Base-by-base conservation (phyloP, 2,113 vertebrate genomes). In the Petroica traversi region DNA sequence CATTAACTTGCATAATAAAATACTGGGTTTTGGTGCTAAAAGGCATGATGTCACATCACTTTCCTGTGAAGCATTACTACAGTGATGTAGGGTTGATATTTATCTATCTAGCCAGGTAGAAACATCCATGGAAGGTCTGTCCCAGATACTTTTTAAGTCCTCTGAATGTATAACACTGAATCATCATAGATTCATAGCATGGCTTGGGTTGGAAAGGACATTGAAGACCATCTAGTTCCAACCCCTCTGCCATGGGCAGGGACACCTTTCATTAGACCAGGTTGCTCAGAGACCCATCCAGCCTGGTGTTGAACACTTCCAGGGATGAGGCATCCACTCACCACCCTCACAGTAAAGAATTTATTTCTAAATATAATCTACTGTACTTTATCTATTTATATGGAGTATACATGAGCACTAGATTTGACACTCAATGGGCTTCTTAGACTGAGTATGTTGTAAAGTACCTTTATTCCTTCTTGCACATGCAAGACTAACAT, bases 281-380 rank as follows among this genome's bases (percentile, higher is more conserved):
- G 4, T 20, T 40, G 5, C 61, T 59, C n/a, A 81, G 28, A n/a
- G 13, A 12, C 11, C 38, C 28, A 40, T 58, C n/a, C 52, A 67
- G 4, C 28, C 52, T 52, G 61, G 6, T 0, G 0, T 1, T 52
- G 68, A 59, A 29, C 19, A 38, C 13, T 66, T 81, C 28, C 38
- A 52, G 38, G 45, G 19, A 51, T 45, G 51, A 10, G 8, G 13
- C 33, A 66, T 38, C 28, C 33, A 52, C 29, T 59, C 29, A 46
- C 9, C 5, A 12, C 4, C 13, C n/a, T 34, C 40, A 34, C 6
- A 74, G 13, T 19, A 28, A 59, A 16, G 16, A 54, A 31, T 34
- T 67, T 40, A 14, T 59, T 59, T 40, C 25, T 52, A n/a, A 59
- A 40, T 61, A 40, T 61, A 68, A 59, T 31, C 5, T 71, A 19